These are phyloP conservation scores for Agonopterix alstromeriana DNA, from an alignment of 2,888 invertebrate species.

Conservation along the genomic window DNA sequence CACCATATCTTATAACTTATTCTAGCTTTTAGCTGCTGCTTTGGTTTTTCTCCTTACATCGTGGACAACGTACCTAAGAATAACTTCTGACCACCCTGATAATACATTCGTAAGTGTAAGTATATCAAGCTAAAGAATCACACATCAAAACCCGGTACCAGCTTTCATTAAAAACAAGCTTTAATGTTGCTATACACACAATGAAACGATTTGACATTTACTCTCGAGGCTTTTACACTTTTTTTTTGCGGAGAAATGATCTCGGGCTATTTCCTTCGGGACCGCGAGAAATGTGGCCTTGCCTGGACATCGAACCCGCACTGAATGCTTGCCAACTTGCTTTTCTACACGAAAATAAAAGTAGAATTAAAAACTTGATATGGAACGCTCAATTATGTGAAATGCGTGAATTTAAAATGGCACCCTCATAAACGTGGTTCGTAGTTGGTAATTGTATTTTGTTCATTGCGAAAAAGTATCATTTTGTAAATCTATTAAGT, in stretches of 20 bases:
- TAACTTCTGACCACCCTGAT: too few relatives aligned
- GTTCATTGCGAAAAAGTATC: too few relatives aligned
- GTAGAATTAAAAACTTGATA: constrained; percentile 15
- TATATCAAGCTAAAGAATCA: too few relatives aligned
- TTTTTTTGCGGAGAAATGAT: constrained; percentile 63
- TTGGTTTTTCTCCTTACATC: too few relatives aligned
- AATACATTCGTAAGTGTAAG: too few relatives aligned
- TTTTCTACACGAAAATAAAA: constrained; percentile 34
- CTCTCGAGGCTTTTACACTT: constrained; percentile 14
- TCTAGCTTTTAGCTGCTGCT: too few relatives aligned
- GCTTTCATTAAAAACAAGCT: neutral
- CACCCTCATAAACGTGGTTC: neutral
- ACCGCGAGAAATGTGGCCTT: constrained; percentile 62
- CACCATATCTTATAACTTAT: too few relatives aligned
- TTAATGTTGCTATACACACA: neutral
- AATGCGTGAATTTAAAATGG: constrained; percentile 5
- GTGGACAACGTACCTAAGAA: too few relatives aligned
- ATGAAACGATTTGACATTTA: constrained; percentile 31
- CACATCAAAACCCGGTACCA: too few relatives aligned
- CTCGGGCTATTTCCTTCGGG: constrained; percentile 42
- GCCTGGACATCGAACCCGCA: constrained; percentile 47
- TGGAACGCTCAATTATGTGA: constrained; percentile 3
- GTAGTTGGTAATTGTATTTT: too few relatives aligned
- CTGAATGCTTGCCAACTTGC: constrained; percentile 22
- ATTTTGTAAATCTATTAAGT: too few relatives aligned